These are phyloP conservation scores for Plusia festucae DNA, from an alignment of 2,888 invertebrate genomes.

Conservation along the genomic window DNA sequence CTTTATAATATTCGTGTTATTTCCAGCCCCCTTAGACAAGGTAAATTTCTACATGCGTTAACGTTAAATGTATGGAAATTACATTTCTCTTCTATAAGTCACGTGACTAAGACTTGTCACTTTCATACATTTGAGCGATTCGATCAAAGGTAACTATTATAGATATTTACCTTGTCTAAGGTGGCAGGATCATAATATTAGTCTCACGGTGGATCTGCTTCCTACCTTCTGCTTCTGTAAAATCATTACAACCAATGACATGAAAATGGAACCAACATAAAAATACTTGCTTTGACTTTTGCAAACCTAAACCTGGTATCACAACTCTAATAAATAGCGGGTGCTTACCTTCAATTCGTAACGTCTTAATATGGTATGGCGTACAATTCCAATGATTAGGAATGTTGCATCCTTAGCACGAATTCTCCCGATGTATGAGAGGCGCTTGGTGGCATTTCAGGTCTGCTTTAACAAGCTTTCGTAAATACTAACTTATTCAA, in stretches of 20 bases:
- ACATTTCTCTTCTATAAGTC: too few relatives aligned
- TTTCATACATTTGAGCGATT: too few relatives aligned
- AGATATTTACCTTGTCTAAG: too few relatives aligned
- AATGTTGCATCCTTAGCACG: conserved; percentile 58
- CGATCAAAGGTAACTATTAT: too few relatives aligned
- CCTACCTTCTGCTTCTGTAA: too few relatives aligned
- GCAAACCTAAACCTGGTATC: conserved; percentile 24
- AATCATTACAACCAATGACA: neutral
- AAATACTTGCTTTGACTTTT: conserved; percentile 12
- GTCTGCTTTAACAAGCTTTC: conserved; percentile 51
- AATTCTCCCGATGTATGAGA: conserved; percentile 48
- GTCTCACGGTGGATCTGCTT: too few relatives aligned
- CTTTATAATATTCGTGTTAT: too few relatives aligned
- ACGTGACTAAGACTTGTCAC: too few relatives aligned
- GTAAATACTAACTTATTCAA: conserved; percentile 45
- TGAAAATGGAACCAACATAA: neutral
- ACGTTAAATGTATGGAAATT: too few relatives aligned
- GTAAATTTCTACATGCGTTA: too few relatives aligned
- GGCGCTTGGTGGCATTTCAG: conserved; percentile 45
- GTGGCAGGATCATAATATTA: too few relatives aligned
- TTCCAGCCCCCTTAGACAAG: too few relatives aligned
- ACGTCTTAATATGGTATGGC: conserved; percentile 59
- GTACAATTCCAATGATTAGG: conserved; percentile 62
- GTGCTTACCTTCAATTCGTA: conserved; percentile 39
- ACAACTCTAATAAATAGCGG: conserved; percentile 42